These are phyloP conservation scores for Fregata magnificens DNA, from an alignment of 2,113 vertebrate genomes.

Conservation along the genomic window DNA sequence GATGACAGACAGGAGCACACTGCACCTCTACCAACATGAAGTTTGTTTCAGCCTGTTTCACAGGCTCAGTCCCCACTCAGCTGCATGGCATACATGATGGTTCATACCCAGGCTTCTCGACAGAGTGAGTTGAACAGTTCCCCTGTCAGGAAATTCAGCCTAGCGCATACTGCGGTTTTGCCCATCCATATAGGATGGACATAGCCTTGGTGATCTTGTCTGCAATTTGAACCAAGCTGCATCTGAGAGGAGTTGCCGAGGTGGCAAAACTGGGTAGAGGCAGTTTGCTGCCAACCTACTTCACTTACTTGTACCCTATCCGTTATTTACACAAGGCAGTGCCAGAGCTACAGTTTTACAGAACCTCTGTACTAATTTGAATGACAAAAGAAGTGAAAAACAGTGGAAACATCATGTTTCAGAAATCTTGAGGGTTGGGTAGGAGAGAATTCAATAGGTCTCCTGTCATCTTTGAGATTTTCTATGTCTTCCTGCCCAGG, in stretches of 20 bases:
- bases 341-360: neutral
- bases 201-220: neutral
- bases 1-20: neutral
- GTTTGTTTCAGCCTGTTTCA: neutral
- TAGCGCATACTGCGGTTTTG: neutral
- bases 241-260: neutral
- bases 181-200: too few relatives aligned
- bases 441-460: neutral
- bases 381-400: neutral
- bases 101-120: neutral
- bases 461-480: neutral
- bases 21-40: neutral
- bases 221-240: neutral
- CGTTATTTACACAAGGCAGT: neutral
- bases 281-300: neutral
- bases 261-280: neutral
- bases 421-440: neutral
- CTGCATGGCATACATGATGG: rapidly evolving
- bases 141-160: neutral
- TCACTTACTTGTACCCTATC: neutral
- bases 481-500: neutral
- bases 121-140: neutral
- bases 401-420: neutral
- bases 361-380: neutral
- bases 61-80: neutral